Evolutionary conservation across 1,140 invertebrate genomes (phyloP), one percentile per base, ranked within the genome.

Genomic region (Ericerus pela): DNA sequence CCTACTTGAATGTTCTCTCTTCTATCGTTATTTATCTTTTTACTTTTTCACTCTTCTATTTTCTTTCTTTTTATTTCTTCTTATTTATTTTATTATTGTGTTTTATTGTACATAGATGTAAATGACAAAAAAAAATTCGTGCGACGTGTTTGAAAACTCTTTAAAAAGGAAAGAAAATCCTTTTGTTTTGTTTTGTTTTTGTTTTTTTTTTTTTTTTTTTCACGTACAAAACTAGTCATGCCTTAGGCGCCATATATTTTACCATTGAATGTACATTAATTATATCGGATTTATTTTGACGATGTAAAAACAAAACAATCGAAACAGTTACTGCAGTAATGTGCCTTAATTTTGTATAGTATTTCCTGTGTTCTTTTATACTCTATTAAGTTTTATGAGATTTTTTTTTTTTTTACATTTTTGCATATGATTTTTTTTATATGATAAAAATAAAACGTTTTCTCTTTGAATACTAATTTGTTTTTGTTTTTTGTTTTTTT

Each of bases 261-360:
- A 47, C 41, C 41, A 47, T 47, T 47, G 26, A 24, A 24, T 47
- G 26, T 24, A 47, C 41, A 47, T 47, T 41, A n/a, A 41, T 41
- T 47, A 47, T 24, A 47, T 14, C 16, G 10, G 20, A 47, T 47
- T 24, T 16, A n/a, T n/a, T 47, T 16, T 5, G 18, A 22, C 26
- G 4, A 47, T 47, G 41, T 47, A 47, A 47, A 47, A 33, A 47
- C 22, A 41, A 47, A 47, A 47, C 26, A 18, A 47, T 47, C 41
- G 41, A 47, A 47, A 24, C 41, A 47, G 41, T 47, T 47, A 47
- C 41, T 20, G 26, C 14, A 38, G 20, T 47, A 24, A 47, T 24
- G 41, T 47, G 41, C 41, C 41, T 47, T 47, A 47, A n/a, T 47
- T 18, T 47, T 47, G 41, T 47, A 47, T 24, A 47, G 41, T 47